Evolutionary conservation across 1,140 invertebrate genomes (phyloP).

Genomic region (Zaprionus tsacasi): DNA sequence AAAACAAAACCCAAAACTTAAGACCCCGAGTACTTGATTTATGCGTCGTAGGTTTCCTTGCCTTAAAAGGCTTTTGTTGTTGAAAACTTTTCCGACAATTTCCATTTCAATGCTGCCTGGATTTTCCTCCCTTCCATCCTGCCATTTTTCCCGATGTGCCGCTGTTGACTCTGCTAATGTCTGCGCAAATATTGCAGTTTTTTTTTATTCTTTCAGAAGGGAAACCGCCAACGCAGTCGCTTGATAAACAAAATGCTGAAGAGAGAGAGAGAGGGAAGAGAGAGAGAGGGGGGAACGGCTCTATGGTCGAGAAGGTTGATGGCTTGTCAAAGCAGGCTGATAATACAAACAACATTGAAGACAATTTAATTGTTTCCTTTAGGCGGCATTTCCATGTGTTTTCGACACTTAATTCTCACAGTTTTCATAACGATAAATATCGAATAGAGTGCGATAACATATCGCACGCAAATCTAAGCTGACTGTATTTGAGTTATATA

Average conservation of each 20-base stretch:
- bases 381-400: conserved; percentile 35
- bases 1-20: conserved; percentile 43
- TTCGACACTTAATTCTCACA: conserved; percentile 2
- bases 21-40: conserved; percentile 63
- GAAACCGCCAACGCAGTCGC: conserved; percentile 23
- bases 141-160: conserved; percentile 39
- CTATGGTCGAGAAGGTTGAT: conserved; percentile 24
- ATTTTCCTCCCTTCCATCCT: not conserved
- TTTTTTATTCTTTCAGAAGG: conserved; percentile 24
- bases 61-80: conserved; percentile 72
- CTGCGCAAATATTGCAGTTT: conserved; percentile 72
- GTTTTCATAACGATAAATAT: conserved; percentile 5
- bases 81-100: conserved; percentile 64
- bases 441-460: not conserved
- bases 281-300: not conserved
- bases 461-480: not conserved
- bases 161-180: conserved; percentile 75
- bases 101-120: conserved; percentile 47
- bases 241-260: conserved; percentile 24
- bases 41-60: conserved; percentile 38
- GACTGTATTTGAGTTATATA: not conserved
- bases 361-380: conserved; percentile 47
- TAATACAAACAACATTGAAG: conserved; percentile 22
- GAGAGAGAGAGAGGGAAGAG: not conserved
- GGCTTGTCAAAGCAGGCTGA: conserved; percentile 40